Percentiles rank a stretch among this genome's conserved stretches.
phyloP scores from a whole-genome alignment of 2,113 vertebrate species.

The Eudyptes chrysolophus region DNA sequence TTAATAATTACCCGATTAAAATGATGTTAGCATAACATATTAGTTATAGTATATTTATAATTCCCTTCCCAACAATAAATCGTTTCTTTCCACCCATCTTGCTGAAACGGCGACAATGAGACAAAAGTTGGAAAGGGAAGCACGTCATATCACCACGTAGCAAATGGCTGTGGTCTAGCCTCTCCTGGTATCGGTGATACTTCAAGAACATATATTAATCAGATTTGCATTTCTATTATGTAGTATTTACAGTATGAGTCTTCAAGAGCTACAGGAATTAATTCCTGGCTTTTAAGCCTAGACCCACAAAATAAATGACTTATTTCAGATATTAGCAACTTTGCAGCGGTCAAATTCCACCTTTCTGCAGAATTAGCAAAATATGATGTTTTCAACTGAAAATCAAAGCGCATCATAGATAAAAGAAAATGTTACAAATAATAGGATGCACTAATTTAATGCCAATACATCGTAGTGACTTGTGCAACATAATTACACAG shows the following conservation, averaged over 20 bases:
- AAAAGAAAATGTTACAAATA: neutral
- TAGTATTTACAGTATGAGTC: neutral
- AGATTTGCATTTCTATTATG: neutral
- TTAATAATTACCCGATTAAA: slow-evolving; percentile 68
- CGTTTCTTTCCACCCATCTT: neutral
- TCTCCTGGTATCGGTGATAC: neutral
- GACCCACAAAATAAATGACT: neutral
- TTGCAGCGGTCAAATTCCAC: neutral
- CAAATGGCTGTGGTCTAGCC: neutral
- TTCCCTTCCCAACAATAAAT: neutral
- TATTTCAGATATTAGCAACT: neutral
- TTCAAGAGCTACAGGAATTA: neutral
- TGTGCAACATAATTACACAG: neutral
- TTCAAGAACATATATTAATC: neutral
- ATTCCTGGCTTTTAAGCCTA: neutral
- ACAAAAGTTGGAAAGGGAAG: neutral
- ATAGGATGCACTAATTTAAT: neutral
- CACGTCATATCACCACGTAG: rapidly evolving
- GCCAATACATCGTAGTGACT: neutral
- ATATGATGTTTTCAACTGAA: neutral
- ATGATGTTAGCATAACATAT: slow-evolving; percentile 47
- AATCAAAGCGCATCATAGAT: neutral
- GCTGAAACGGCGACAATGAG: neutral
- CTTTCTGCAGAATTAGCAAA: neutral
- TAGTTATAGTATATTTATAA: slow-evolving; percentile 47